Conservation (phyloP, 1,140 invertebrate species). For the Drosophila parvula region DNA sequence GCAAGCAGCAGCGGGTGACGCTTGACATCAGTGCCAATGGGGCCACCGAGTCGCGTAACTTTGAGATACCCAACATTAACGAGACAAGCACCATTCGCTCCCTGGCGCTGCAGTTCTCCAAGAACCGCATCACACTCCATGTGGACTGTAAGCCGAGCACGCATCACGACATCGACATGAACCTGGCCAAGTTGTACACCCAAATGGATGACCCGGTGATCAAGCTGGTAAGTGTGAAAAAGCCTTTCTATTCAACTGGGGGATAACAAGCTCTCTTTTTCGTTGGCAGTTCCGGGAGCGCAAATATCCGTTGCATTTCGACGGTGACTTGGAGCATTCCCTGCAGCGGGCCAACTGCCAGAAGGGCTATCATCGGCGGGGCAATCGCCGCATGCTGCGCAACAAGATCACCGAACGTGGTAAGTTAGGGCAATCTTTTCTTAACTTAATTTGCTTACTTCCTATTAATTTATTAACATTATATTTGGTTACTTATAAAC, state of each 20-base stretch:
- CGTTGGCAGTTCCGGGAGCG: constrained; percentile 84
- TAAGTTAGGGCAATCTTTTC: constrained; percentile 36
- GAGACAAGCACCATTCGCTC: constrained; percentile 83
- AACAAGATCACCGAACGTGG: constrained; percentile 82
- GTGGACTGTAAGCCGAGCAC: constrained; percentile 83
- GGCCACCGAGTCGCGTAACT: constrained; percentile 76
- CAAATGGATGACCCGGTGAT: constrained; percentile 83
- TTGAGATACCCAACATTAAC: constrained; percentile 82
- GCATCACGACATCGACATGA: constrained; percentile 78
- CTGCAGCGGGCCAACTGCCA: constrained; percentile 81
- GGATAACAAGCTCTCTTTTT: constrained; percentile 10
- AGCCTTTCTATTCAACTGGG: background rate
- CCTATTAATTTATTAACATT: too few relatives aligned
- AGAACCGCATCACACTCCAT: constrained; percentile 75
- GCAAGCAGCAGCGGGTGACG: constrained; percentile 87
- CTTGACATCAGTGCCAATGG: constrained; percentile 82
- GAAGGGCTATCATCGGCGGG: constrained; percentile 73
- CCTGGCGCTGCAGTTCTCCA: constrained; percentile 76
- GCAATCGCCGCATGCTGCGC: constrained; percentile 75
- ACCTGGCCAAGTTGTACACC: constrained; percentile 76
- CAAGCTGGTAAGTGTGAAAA: constrained; percentile 70
- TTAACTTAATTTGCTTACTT: too few relatives aligned
- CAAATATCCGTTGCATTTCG: constrained; percentile 85
- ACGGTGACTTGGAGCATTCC: constrained; percentile 81
- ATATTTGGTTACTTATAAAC: too few relatives aligned